Percentiles rank a stretch among this genome's conserved stretches.
Conservation (phyloP, 2,888 invertebrate genomes). For the Mesorhabditis belari region DNA sequence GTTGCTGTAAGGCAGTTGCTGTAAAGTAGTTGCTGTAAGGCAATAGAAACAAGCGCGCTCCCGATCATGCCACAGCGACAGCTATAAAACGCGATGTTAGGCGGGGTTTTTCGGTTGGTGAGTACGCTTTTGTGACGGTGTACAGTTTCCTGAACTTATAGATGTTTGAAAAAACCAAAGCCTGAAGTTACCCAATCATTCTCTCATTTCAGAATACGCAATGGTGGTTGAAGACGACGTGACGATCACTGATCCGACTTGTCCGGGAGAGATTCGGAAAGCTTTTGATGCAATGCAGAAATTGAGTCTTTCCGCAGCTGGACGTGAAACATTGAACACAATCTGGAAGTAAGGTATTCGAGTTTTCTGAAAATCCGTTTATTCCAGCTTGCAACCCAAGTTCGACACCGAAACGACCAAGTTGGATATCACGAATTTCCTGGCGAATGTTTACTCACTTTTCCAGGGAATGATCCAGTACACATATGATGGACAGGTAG, state of each 20-base stretch:
- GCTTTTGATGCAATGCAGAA: slow-evolving; percentile 26
- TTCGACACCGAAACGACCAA: slow-evolving; percentile 20
- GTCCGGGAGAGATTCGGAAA: slow-evolving; percentile 13
- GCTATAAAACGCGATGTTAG: too few relatives aligned
- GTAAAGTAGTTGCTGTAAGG: too few relatives aligned
- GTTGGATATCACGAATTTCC: slow-evolving; percentile 38
- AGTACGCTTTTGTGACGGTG: too few relatives aligned
- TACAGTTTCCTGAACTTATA: not conserved
- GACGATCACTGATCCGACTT: slow-evolving; percentile 12
- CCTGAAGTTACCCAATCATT: too few relatives aligned
- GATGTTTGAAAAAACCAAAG: not conserved
- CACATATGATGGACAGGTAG: slow-evolving; percentile 33
- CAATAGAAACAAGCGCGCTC: too few relatives aligned
- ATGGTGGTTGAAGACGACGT: slow-evolving; percentile 32
- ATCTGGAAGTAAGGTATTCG: slow-evolving; percentile 13
- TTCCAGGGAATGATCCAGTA: slow-evolving; percentile 36
- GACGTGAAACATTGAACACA: slow-evolving; percentile 19
- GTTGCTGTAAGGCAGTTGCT: too few relatives aligned
- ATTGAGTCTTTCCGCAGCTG: slow-evolving; percentile 14
- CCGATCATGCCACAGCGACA: too few relatives aligned
- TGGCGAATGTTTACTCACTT: slow-evolving; percentile 24
- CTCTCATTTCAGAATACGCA: slow-evolving; percentile 35
- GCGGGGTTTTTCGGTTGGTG: not conserved
- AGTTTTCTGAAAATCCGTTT: not conserved
- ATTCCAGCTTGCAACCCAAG: slow-evolving; percentile 25